Conservation (phyloP, 2,797 vertebrate genomes). For the Phoebastria nigripes region DNA sequence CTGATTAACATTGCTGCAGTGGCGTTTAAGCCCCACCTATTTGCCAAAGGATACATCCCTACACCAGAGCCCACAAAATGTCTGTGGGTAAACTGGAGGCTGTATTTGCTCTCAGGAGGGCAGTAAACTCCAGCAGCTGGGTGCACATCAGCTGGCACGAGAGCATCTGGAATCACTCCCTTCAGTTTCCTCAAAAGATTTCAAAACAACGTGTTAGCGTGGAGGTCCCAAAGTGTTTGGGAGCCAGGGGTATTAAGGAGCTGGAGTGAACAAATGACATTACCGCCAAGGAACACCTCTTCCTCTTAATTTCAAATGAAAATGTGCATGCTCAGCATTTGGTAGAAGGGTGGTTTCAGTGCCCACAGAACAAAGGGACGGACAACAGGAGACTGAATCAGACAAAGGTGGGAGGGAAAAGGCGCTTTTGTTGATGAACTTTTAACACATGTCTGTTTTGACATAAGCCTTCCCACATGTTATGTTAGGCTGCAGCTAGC, state of each 20-base stretch:
- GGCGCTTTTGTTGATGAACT: neutral
- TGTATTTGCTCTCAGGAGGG: neutral
- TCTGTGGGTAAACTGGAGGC: neutral
- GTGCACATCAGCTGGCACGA: neutral
- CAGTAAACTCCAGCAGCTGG: neutral
- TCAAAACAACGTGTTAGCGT: neutral
- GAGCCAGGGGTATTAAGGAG: neutral
- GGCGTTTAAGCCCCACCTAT: neutral
- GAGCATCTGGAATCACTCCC: neutral
- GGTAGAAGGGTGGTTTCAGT: neutral
- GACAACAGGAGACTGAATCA: neutral
- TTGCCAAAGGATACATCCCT: neutral
- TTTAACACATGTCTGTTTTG: neutral
- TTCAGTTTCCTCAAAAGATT: neutral
- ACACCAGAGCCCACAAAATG: neutral
- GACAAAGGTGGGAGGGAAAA: neutral
- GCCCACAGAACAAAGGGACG: neutral
- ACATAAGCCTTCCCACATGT: neutral
- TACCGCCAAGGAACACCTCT: neutral
- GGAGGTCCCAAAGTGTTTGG: neutral
- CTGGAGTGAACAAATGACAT: neutral
- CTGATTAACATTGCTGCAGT: neutral
- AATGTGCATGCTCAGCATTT: neutral
- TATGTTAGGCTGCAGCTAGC: neutral
- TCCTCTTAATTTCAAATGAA: neutral